Conservation (phyloP, 2,113 vertebrate genomes). For the Brienomyrus brachyistius region DNA sequence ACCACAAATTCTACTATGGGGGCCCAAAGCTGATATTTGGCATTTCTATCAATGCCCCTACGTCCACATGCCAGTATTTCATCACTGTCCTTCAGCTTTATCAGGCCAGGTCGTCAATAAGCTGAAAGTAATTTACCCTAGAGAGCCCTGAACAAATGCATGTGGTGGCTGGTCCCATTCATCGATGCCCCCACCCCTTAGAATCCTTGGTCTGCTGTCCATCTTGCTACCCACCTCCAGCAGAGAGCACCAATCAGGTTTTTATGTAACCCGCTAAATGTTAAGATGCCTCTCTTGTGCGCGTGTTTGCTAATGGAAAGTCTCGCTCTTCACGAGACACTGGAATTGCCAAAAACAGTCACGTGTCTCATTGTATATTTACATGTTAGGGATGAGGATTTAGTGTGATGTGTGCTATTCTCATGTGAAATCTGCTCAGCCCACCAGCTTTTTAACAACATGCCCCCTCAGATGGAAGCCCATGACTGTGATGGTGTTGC, state of each 20-base stretch:
- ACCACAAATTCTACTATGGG: neutral
- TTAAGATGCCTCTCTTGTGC: neutral
- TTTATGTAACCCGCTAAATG: conserved; percentile 34
- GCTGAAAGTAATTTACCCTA: conserved; percentile 51
- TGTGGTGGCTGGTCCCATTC: conserved; percentile 12
- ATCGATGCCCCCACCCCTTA: neutral
- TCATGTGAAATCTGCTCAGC: neutral
- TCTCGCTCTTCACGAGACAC: neutral
- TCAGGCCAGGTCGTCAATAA: conserved; percentile 30
- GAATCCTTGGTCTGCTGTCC: neutral
- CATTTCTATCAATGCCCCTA: neutral
- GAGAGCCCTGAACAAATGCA: conserved; percentile 25
- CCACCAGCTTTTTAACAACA: too few species aligned
- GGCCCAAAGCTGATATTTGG: neutral
- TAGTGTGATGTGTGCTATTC: neutral
- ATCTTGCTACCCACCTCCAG: neutral
- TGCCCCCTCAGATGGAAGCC: too few species aligned
- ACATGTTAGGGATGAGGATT: neutral
- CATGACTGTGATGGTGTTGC: too few species aligned
- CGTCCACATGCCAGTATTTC: conserved; percentile 21
- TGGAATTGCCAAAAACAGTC: neutral
- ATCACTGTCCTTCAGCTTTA: conserved; percentile 38
- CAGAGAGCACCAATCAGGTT: conserved; percentile 44
- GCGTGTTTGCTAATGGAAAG: neutral
- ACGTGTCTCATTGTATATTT: neutral